Percentiles rank a stretch among this genome's conserved stretches.
Evolutionary conservation across 2,113 vertebrate genomes (phyloP).

Genomic region (Condylura cristata): DNA sequence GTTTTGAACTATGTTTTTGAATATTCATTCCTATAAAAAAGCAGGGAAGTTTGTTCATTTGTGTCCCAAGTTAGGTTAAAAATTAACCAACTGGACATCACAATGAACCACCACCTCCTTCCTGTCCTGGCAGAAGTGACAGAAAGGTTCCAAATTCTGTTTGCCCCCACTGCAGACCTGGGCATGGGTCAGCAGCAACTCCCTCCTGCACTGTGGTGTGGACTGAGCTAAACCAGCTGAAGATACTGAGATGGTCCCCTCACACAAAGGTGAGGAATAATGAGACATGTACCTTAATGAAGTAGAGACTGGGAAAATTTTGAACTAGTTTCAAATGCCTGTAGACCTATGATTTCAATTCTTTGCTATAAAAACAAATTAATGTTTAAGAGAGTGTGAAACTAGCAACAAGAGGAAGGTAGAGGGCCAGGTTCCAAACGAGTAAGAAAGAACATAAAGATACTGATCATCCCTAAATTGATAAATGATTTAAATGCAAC

Average conservation of each 20-base stretch:
- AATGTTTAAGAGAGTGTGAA: neutral
- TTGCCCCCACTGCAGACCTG: neutral
- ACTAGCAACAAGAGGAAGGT: neutral
- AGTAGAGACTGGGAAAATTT: neutral
- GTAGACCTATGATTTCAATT: neutral
- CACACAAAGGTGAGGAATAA: neutral
- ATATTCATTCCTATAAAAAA: slow-evolving; percentile 18
- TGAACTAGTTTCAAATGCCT: neutral
- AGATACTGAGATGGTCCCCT: neutral
- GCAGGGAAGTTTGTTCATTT: neutral
- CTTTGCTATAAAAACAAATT: slow-evolving; percentile 23
- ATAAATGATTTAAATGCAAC: neutral
- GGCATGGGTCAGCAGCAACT: neutral
- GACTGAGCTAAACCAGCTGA: neutral
- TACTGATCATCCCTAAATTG: neutral
- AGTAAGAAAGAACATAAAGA: neutral
- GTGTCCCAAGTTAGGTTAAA: neutral
- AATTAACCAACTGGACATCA: neutral
- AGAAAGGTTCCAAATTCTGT: neutral
- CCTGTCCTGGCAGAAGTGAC: neutral
- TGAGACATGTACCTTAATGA: neutral
- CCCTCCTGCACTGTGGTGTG: too few relatives aligned
- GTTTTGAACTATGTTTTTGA: slow-evolving; percentile 14
- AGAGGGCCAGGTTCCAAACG: neutral
- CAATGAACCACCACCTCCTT: neutral